phyloP scores from a whole-genome alignment of 2,888 invertebrate genomes.

The Embidobia sp. region DNA sequence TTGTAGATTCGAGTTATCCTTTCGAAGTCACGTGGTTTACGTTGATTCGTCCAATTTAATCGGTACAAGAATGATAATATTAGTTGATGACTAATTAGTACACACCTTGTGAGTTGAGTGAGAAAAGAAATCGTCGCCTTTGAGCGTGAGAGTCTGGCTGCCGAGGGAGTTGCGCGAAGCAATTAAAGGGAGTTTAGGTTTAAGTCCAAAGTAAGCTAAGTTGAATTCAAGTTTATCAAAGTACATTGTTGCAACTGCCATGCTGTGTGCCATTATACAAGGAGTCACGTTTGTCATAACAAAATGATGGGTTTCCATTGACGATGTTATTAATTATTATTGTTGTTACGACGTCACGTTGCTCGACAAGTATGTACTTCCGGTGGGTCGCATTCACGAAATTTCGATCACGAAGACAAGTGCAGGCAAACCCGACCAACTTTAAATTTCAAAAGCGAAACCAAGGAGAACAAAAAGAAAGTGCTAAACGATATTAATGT shows the following conservation, averaged over 20 bases:
- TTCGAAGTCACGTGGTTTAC: too few relatives aligned
- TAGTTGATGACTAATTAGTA: constrained; percentile 13
- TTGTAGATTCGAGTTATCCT: too few relatives aligned
- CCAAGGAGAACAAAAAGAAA: constrained; percentile 29
- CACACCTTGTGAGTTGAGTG: constrained; percentile 24
- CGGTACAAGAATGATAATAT: too few relatives aligned
- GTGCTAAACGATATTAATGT: constrained; percentile 64
- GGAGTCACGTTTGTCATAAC: constrained; percentile 75
- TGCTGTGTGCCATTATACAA: constrained; percentile 81
- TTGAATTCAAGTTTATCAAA: constrained; percentile 75
- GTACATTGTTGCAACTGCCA: constrained; percentile 81
- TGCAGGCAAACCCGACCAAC: background rate
- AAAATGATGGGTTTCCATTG: constrained; percentile 66
- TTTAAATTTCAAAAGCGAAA: background rate
- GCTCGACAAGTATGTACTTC: constrained; percentile 57
- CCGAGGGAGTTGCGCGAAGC: constrained; percentile 44
- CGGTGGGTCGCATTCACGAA: constrained; percentile 5
- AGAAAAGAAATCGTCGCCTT: constrained; percentile 31
- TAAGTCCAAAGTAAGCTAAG: constrained; percentile 64
- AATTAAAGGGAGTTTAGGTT: constrained; percentile 23
- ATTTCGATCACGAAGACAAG: background rate
- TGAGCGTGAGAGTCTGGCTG: constrained; percentile 46
- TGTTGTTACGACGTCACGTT: constrained; percentile 64
- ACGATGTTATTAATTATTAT: constrained; percentile 61
- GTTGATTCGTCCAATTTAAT: too few relatives aligned